Evolutionary conservation across 2,113 vertebrate species (phyloP), one percentile per base, ranked within the genome.

Genomic region (Todiramphus chloris): DNA sequence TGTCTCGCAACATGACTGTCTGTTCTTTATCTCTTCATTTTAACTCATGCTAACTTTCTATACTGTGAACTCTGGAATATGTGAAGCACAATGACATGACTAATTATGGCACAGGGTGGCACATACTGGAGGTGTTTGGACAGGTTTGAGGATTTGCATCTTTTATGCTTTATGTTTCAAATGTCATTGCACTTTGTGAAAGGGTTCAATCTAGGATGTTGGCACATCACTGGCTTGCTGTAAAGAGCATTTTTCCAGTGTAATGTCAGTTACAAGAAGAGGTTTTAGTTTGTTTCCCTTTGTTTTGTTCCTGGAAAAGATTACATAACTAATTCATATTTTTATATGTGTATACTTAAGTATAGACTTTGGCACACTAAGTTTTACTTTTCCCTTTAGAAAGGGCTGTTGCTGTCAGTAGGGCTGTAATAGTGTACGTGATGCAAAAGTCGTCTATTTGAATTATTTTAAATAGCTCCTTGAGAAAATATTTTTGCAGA

Each of bases 11-110:
- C n/a, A 10, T 9, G 41, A 79, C 17, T 39, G 41, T 66, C 15
- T 68, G 18, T 16, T 81, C n/a, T 58, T 79, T 1, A 1, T 48
- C 27, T 64, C 17, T 68, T 55, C 10, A 3, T 72, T 84, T 64
- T 14, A n/a, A 31, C 11, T 79, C 1, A 0, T 16, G 11, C 13
- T 73, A 25, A 11, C 18, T 70, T 55, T 28, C 11, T 78, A 37
- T 63, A 33, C 14, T 0, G 0, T 59, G 21, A 53, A 37, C 17
- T 41, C 21, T 5, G 37, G n/a, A 37, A 19, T 25, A 31, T 6
- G 2, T 27, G 67, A 60, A 77, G 72, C 78, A 69, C 59, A 46
- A 0, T 64, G 35, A 23, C 44, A 6, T 58, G 53, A 58, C 11
- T 53, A 31, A 73, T 44, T 67, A 4, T 2, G 18, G 39, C 50